A percentile compares a stretch with the other conserved stretches of the same genome.
These are phyloP conservation scores for Belonocnema kinseyi DNA, from an alignment of 1,140 invertebrate genomes.

Conservation along the genomic window DNA sequence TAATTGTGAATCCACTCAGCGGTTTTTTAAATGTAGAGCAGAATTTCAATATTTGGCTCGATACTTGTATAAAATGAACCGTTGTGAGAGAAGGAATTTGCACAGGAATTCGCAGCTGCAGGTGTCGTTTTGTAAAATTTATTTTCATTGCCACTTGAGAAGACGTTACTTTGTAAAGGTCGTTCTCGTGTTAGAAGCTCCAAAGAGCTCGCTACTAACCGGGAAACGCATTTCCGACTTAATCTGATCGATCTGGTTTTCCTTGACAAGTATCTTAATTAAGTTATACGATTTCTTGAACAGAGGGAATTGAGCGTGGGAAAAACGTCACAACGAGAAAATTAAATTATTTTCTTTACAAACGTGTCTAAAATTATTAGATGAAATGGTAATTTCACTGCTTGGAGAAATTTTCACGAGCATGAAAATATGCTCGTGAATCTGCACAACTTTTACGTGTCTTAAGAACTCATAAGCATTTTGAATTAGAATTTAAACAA, in stretches of 20 bases:
- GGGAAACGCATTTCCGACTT: neutral
- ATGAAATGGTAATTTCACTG: no score
- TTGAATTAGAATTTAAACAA: no score
- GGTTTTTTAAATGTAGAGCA: neutral
- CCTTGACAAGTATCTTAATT: constrained; percentile 9
- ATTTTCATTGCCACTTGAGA: constrained; percentile 2
- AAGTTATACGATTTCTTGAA: neutral
- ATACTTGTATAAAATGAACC: neutral
- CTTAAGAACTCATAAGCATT: no score
- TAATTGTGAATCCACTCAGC: neutral
- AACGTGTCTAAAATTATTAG: no score
- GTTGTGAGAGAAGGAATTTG: neutral
- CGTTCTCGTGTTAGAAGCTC: neutral
- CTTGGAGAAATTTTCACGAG: no score
- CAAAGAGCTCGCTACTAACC: neutral
- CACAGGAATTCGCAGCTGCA: neutral
- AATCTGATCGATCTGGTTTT: neutral
- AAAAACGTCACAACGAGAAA: neutral
- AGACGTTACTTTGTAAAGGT: constrained; percentile 14
- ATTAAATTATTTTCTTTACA: no score
- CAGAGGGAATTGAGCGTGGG: neutral
- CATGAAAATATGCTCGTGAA: no score
- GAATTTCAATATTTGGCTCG: constrained; percentile 1
- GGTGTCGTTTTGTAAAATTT: neutral
- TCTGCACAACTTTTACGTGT: no score